Conservation (phyloP, 2,797 vertebrate genomes). For the Pampus argenteus region DNA sequence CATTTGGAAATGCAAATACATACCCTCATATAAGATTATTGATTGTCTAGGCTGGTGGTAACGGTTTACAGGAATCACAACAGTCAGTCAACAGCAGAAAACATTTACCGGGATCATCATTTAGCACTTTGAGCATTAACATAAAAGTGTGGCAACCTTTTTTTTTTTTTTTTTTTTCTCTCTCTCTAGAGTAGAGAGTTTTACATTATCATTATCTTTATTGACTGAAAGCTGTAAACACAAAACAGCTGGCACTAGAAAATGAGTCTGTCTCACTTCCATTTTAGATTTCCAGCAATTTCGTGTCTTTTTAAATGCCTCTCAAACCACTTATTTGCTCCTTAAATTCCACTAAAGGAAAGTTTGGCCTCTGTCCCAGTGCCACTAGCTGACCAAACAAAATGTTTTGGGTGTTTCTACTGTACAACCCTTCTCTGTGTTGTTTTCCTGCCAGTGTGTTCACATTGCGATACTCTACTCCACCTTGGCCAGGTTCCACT, state of each 20-base stretch:
- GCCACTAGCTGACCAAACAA: constrained; percentile 59
- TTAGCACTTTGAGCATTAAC: not conserved
- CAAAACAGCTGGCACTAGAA: constrained; percentile 1
- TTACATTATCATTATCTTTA: not conserved
- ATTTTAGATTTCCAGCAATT: constrained; percentile 21
- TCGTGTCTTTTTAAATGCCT: constrained; percentile 9
- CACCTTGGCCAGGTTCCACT: constrained; percentile 65
- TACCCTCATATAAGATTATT: not conserved
- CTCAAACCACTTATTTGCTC: constrained; percentile 10
- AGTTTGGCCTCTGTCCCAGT: constrained; percentile 37
- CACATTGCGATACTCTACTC: constrained; percentile 49
- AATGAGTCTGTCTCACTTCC: not conserved
- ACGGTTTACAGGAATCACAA: not conserved
- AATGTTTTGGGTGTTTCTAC: constrained; percentile 69
- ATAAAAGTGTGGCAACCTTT: not conserved
- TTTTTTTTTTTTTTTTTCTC: too few species aligned
- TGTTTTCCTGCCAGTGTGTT: constrained; percentile 61
- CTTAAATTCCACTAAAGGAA: constrained; percentile 54
- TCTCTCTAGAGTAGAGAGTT: not conserved
- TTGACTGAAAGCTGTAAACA: constrained; percentile 7
- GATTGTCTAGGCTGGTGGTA: not conserved
- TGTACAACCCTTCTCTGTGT: constrained; percentile 51
- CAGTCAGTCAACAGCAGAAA: not conserved
- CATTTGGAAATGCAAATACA: not conserved
- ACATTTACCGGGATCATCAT: not conserved